Evolutionary conservation across 2,888 invertebrate species (phyloP), one percentile per base, ranked within the genome.

Genomic region (Xylota segnis): DNA sequence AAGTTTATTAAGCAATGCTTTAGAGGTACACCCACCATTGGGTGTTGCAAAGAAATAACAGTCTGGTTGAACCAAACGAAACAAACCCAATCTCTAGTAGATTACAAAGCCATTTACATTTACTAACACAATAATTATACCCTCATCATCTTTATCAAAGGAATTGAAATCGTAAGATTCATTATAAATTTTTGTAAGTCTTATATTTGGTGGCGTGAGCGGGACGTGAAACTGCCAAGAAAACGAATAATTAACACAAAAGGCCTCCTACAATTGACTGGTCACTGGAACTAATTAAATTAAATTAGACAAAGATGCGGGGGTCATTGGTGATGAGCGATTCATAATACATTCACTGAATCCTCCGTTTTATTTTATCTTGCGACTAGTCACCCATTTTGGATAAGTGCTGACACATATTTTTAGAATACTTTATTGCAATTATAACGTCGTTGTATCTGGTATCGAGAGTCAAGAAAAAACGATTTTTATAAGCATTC

Each of bases 271-370:
- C 76, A 86, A 86, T 86, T 86, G 86, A 82, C 82, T 76, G 77
- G 82, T 72, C 82, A 86, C 72, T 76, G 86, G 61, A 86, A 70
- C 76, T 86, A 86, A 86, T 86, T 82, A 72, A 86, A 77, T 86
- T 86, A 82, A 82, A 82, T 82, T 76, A 72, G 71, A 76, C 84
- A 71, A 86, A 77, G 82, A 86, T 68, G 86, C 66, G 75, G 72
- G 75, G 82, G 82, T 86, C 86, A 82, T 43, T 84, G 74, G 16
- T 40, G 76, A 65, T 65, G 71, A 82, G 50, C 63, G 63, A 75
- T 68, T 82, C 32, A 75, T 70, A 75, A 81, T 71, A 56, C 54
- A 71, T 58, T 61, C 40, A 59, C 29, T 29, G 37, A 70, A 56
- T 56, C 45, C 40, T 56, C 77, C 61, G 71, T 54, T 71, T 61